These are phyloP conservation scores for Bambusicola thoracicus DNA, from an alignment of 2,113 vertebrate genomes.

Conservation along the genomic window DNA sequence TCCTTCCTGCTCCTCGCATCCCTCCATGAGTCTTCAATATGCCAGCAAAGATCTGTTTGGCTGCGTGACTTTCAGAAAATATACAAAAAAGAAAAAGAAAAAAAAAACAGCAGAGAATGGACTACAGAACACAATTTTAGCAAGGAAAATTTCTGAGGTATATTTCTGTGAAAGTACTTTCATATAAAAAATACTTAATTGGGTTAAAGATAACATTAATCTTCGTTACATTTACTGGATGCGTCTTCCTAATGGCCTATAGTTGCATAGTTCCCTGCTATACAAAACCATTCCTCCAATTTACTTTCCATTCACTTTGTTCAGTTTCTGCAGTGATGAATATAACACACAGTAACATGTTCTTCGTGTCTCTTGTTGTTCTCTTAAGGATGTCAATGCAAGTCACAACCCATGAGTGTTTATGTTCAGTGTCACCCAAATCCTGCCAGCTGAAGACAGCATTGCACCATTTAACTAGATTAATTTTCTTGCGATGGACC, in stretches of 20 bases:
- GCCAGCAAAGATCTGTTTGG: background rate
- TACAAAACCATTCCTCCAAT: background rate
- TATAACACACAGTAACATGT: slow-evolving; percentile 15
- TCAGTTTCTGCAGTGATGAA: background rate
- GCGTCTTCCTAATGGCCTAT: background rate
- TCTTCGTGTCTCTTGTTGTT: background rate
- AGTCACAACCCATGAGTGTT: slow-evolving; percentile 13
- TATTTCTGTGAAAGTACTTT: background rate
- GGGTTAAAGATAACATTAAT: background rate
- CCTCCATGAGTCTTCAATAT: background rate
- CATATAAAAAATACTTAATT: background rate
- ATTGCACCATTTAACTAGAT: slow-evolving; percentile 40
- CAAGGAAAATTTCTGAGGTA: background rate
- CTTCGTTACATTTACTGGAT: background rate
- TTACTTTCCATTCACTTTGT: background rate
- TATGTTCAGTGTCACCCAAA: background rate
- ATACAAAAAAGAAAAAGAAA: slow-evolving; percentile 10
- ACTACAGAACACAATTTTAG: background rate
- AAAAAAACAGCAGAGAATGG: background rate
- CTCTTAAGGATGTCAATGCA: background rate
- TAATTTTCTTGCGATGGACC: slow-evolving; percentile 39
- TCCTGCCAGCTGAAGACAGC: slow-evolving; percentile 34
- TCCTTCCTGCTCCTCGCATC: background rate
- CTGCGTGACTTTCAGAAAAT: background rate
- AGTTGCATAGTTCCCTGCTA: background rate